Percentiles rank a stretch among this genome's conserved stretches.
These are phyloP conservation scores for Crocidura indochinensis DNA, from an alignment of 2,797 vertebrate species.

Conservation along the genomic window DNA sequence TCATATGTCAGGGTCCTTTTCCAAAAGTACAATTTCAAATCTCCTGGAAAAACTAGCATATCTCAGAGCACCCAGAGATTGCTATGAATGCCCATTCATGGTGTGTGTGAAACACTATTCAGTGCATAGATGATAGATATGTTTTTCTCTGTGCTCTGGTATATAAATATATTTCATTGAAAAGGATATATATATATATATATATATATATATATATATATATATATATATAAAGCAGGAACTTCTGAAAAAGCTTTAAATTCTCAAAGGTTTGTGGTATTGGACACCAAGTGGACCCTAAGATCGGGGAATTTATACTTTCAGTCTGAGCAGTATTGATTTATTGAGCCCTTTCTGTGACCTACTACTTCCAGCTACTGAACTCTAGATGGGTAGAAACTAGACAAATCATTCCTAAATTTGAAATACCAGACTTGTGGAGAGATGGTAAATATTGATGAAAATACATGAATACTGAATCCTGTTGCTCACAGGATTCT, in stretches of 20 bases:
- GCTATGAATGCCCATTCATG: neutral
- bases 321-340: neutral
- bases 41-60: slow-evolving; percentile 44
- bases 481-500: slow-evolving; percentile 25
- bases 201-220: too few relatives aligned
- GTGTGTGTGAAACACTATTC: neutral
- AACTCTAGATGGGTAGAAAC: neutral
- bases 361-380: neutral
- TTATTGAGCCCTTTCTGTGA: neutral
- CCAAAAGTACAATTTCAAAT: slow-evolving; percentile 5
- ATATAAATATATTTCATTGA: slow-evolving; percentile 39
- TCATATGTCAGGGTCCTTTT: slow-evolving; percentile 1
- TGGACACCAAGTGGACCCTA: neutral
- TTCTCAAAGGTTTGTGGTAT: neutral
- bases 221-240: neutral
- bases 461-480: neutral
- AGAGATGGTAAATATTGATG: slow-evolving; percentile 10
- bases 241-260: slow-evolving; percentile 9
- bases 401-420: neutral
- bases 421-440: neutral
- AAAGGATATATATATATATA: neutral
- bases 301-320: slow-evolving; percentile 5
- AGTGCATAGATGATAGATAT: neutral
- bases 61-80: neutral
- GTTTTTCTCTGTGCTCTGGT: neutral